phyloP scores from a whole-genome alignment of 2,888 invertebrate species.

The Dynastes maya region DNA sequence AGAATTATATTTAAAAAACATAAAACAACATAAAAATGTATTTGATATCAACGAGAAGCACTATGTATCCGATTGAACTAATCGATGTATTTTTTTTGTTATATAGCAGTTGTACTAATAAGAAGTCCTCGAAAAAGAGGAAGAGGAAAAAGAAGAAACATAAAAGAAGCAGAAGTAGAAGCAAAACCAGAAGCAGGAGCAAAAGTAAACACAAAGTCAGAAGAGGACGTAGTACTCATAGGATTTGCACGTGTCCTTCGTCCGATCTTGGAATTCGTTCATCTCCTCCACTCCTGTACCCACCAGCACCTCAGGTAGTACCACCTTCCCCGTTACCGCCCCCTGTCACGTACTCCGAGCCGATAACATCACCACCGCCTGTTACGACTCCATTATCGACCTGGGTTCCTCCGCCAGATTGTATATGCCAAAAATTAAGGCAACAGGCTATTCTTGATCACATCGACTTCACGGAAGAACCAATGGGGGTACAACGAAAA shows the following conservation, averaged over 20 bases:
- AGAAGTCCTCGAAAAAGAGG: no score
- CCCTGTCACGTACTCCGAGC: no score
- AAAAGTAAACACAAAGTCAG: not conserved
- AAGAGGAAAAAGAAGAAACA: slow-evolving; percentile 3
- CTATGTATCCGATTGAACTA: no score
- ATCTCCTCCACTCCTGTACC: not conserved
- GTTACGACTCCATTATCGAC: no score
- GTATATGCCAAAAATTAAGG: not conserved
- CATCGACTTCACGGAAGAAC: not conserved
- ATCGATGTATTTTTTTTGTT: no score
- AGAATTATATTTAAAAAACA: no score
- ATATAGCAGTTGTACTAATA: no score
- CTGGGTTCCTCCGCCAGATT: not conserved
- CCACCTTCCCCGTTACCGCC: no score
- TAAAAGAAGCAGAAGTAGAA: slow-evolving; percentile 2
- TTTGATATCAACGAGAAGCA: no score
- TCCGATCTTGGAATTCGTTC: not conserved
- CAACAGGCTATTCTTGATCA: not conserved
- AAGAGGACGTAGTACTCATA: not conserved
- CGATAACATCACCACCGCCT: no score
- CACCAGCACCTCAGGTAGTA: not conserved
- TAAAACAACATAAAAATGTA: no score
- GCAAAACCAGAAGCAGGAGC: not conserved
- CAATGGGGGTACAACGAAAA: not conserved
- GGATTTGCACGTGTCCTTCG: not conserved